Percentiles rank a stretch among this genome's conserved stretches.
These are phyloP conservation scores for Branchipolynoe longqiensis DNA, from an alignment of 2,888 invertebrate species.

Conservation along the genomic window DNA sequence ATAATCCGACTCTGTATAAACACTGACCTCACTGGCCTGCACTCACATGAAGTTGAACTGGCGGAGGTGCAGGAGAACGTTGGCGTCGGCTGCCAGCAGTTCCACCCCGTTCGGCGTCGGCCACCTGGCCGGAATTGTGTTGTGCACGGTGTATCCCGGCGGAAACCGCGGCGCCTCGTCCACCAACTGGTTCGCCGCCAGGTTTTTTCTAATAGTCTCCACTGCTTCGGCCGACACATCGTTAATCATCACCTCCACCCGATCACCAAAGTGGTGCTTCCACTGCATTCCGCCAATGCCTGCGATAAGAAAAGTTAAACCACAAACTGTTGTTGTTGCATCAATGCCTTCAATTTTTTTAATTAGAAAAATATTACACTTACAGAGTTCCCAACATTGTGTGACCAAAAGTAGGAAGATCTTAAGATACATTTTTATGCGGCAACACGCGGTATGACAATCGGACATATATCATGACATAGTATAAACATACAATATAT, in stretches of 20 bases:
- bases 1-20: no score
- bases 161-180: neutral
- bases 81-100: slow-evolving; percentile 51
- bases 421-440: no score
- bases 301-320: neutral
- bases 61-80: slow-evolving; percentile 60
- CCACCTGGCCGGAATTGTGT: neutral
- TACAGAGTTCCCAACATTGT: no score
- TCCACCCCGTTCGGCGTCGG: slow-evolving; percentile 16
- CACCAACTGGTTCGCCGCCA: neutral
- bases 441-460: no score
- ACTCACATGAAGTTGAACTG: slow-evolving; percentile 64
- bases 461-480: no score
- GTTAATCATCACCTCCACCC: slow-evolving; percentile 53
- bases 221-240: slow-evolving; percentile 36
- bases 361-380: no score
- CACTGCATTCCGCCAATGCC: slow-evolving; percentile 61
- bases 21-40: no score
- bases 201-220: neutral
- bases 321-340: no score
- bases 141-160: neutral
- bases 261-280: slow-evolving; percentile 46
- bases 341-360: no score
- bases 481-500: no score
- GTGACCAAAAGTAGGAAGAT: no score